Conservation (phyloP, 2,797 vertebrate species). For the Fringilla coelebs region DNA sequence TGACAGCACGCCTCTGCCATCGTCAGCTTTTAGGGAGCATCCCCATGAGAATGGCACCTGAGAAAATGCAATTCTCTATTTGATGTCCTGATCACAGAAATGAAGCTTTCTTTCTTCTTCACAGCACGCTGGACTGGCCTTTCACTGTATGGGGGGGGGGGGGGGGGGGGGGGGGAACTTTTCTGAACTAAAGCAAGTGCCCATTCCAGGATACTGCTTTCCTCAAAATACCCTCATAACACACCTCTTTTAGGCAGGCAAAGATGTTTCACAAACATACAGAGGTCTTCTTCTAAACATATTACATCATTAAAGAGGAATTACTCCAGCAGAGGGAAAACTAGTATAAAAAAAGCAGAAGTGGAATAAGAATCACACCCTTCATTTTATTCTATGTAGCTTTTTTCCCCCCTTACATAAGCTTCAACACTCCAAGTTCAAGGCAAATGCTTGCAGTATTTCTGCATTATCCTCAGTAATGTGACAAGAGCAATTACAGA, state of each 20-base stretch:
- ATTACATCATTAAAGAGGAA: not conserved
- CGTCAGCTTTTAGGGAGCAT: not conserved
- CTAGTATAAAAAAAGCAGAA: not conserved
- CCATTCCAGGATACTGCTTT: not conserved
- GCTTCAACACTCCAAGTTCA: not conserved
- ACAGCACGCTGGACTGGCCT: not conserved
- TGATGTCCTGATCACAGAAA: not conserved
- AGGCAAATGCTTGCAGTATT: constrained; percentile 32
- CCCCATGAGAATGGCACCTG: not conserved
- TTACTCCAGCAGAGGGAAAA: not conserved
- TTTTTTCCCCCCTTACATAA: not conserved
- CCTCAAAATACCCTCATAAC: not conserved
- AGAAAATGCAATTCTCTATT: not conserved
- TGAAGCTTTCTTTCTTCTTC: not conserved
- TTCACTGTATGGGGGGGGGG: too few species aligned
- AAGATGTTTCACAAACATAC: not conserved
- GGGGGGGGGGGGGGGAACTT: too few species aligned
- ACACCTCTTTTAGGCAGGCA: not conserved
- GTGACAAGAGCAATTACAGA: constrained; percentile 39
- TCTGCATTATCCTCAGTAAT: constrained; percentile 15
- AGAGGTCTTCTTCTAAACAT: not conserved
- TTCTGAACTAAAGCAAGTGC: not conserved
- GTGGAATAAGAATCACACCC: not conserved
- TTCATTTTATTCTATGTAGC: not conserved
- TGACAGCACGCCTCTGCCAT: not conserved